Percentiles rank a stretch among this genome's conserved stretches.
Evolutionary conservation across 2,113 vertebrate species (phyloP).

Genomic region (Anoplopoma fimbria): DNA sequence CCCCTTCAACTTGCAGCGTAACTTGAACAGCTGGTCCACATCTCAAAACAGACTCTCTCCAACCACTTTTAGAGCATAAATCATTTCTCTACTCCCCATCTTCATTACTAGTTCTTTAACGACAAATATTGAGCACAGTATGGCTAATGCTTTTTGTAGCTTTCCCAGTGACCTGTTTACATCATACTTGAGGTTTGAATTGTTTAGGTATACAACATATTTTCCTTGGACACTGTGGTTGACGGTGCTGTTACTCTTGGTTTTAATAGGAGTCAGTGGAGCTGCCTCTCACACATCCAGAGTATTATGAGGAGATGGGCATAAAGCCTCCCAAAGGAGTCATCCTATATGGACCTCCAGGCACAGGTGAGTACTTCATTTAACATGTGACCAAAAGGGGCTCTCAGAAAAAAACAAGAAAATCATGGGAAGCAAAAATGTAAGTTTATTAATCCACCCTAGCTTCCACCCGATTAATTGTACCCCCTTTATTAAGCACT

Average conservation of each 20-base stretch:
- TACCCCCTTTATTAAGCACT: neutral
- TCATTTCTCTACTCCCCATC: neutral
- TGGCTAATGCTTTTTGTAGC: no score
- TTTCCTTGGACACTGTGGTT: neutral
- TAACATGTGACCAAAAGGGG: neutral
- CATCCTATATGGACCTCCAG: slow-evolving; percentile 95
- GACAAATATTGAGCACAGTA: neutral
- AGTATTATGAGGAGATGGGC: slow-evolving; percentile 99
- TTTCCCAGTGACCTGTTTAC: neutral
- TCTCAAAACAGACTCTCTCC: neutral
- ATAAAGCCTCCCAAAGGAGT: slow-evolving; percentile 99
- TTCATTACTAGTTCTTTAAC: neutral
- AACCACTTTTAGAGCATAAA: neutral
- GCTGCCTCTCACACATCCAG: slow-evolving; percentile 97
- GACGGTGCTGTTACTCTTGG: neutral
- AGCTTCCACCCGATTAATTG: neutral
- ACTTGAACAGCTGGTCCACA: neutral
- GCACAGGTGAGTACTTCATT: slow-evolving; percentile 88
- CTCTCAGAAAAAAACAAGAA: neutral
- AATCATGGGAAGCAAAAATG: neutral
- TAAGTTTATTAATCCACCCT: neutral
- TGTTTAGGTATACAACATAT: neutral
- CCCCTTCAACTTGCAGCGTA: neutral
- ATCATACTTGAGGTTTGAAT: neutral
- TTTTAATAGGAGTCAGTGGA: slow-evolving; percentile 94